Evolutionary conservation across 2,113 vertebrate species (phyloP).

Genomic region (Gopherus flavomarginatus): DNA sequence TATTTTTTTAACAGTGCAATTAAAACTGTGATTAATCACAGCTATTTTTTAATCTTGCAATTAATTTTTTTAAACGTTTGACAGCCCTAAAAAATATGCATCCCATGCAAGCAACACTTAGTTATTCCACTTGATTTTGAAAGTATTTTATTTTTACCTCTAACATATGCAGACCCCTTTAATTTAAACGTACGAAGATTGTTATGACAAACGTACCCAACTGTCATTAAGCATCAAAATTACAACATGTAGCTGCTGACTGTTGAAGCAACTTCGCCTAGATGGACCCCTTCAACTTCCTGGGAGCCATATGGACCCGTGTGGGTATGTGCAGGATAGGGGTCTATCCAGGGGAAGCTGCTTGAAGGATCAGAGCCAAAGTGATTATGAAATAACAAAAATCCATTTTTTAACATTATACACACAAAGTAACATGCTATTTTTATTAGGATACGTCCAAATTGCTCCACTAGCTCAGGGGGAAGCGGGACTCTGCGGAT

Average conservation of each 20-base stretch:
- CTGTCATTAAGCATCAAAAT: background rate
- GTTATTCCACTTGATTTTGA: background rate
- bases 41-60: too few relatives aligned
- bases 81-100: background rate
- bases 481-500: slow-evolving; percentile 93
- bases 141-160: background rate
- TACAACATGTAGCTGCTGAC: background rate
- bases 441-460: slow-evolving; percentile 94
- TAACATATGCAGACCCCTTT: background rate
- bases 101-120: background rate
- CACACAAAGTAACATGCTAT: background rate
- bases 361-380: background rate
- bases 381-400: accelerated
- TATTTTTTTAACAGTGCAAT: too few relatives aligned
- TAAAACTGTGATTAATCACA: too few relatives aligned
- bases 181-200: background rate
- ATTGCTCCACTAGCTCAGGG: slow-evolving; percentile 96
- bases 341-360: background rate
- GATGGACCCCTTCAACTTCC: background rate
- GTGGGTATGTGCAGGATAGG: accelerated
- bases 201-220: background rate
- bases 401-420: accelerated
- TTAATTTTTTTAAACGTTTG: too few relatives aligned
- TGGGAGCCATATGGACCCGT: accelerated
- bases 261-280: background rate